Conservation (phyloP, 2,113 vertebrate species). For the Corydoras maculifer region DNA sequence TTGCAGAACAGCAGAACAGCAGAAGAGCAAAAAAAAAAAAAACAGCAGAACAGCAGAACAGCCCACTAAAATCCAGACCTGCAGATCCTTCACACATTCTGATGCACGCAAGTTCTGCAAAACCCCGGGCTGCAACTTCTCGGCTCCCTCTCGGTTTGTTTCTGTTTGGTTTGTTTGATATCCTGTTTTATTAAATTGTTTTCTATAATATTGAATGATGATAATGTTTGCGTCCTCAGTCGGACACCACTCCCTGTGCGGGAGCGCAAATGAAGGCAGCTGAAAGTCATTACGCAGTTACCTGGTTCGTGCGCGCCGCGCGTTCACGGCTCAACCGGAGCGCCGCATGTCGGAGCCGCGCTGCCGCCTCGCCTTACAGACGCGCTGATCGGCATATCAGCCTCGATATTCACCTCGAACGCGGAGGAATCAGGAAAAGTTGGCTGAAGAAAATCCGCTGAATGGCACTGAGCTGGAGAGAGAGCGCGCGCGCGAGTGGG, state of each 20-base stretch:
- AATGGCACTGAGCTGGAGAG: conserved; percentile 1
- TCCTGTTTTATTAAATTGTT: no score
- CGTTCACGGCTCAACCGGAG: neutral
- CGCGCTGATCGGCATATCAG: no score
- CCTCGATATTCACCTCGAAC: conserved; percentile 5
- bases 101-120: neutral
- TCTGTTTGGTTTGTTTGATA: no score
- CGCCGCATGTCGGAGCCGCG: no score
- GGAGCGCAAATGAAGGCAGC: neutral
- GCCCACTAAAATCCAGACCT: neutral
- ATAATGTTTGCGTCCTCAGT: no score
- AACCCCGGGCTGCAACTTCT: neutral
- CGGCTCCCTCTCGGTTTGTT: no score
- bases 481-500: neutral
- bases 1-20: neutral
- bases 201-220: no score
- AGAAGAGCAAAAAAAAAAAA: no score
- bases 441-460: neutral
- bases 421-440: neutral
- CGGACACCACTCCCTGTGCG: no score
- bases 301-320: neutral
- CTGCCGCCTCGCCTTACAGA: no score
- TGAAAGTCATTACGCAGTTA: neutral
- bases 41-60: neutral
- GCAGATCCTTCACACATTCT: neutral